A percentile compares a stretch with the other conserved stretches of the same genome.
Conservation (phyloP, 1,140 invertebrate species). For the Aporrectodea caliginosa region DNA sequence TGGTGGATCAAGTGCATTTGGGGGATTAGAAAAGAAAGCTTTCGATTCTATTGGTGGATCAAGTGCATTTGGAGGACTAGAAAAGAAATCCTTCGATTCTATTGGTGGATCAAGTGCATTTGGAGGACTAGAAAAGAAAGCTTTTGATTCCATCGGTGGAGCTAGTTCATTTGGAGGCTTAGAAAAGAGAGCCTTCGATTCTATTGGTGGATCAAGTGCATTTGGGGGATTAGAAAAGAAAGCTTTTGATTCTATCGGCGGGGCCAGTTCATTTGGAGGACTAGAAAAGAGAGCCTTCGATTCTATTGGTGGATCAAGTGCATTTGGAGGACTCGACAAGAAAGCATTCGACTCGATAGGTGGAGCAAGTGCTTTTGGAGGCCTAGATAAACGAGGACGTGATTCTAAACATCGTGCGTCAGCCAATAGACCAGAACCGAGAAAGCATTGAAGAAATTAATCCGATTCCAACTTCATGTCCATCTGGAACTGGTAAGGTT, state of each 20-base stretch:
- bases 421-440: slow-evolving; percentile 22
- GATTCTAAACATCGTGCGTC: slow-evolving; percentile 15
- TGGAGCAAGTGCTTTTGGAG: slow-evolving; percentile 22
- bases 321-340: slow-evolving; percentile 25
- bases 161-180: slow-evolving; percentile 23
- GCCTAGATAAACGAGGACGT: slow-evolving; percentile 21
- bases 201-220: slow-evolving; percentile 12
- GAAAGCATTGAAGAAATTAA: slow-evolving; percentile 28
- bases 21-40: slow-evolving; percentile 23
- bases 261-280: slow-evolving; percentile 16
- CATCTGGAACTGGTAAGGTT: slow-evolving; percentile 17
- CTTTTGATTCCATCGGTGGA: slow-evolving; percentile 24
- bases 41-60: slow-evolving; percentile 30
- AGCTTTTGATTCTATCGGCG: slow-evolving; percentile 21
- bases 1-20: slow-evolving; percentile 9
- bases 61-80: slow-evolving; percentile 27
- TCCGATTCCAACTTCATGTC: too few relatives aligned
- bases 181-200: slow-evolving; percentile 20
- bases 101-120: slow-evolving; percentile 21
- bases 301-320: slow-evolving; percentile 20
- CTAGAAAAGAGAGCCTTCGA: slow-evolving; percentile 26
- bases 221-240: slow-evolving; percentile 27
- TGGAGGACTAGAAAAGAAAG: slow-evolving; percentile 22
- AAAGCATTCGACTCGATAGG: slow-evolving; percentile 25
- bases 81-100: slow-evolving; percentile 4